A percentile compares a stretch with the other conserved stretches of the same genome.
Conservation (phyloP, 2,888 invertebrate species). For the Blastobasis adustella region DNA sequence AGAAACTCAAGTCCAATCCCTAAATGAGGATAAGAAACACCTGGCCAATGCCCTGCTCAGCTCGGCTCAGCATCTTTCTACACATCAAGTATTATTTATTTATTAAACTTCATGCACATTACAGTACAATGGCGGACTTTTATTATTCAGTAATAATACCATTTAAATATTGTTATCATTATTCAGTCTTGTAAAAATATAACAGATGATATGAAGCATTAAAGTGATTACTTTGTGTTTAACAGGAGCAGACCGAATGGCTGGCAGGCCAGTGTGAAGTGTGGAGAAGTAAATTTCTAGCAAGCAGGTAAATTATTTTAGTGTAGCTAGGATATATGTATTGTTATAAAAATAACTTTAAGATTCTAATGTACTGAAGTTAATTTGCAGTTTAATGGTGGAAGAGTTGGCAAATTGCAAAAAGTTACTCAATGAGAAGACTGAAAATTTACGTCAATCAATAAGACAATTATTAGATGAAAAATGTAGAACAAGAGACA, state of each 20-base stretch:
- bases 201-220: background rate
- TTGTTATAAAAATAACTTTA: background rate
- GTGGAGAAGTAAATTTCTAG: slow-evolving; percentile 97
- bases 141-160: background rate
- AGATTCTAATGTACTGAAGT: background rate
- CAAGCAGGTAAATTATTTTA: slow-evolving; percentile 80
- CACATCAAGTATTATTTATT: slow-evolving; percentile 78
- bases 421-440: slow-evolving; percentile 82
- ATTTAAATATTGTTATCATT: background rate
- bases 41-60: slow-evolving; percentile 89
- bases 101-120: too few species aligned
- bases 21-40: slow-evolving; percentile 94
- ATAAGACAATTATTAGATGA: slow-evolving; percentile 82
- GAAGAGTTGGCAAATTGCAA: slow-evolving; percentile 94
- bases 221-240: slow-evolving; percentile 7
- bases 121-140: too few species aligned
- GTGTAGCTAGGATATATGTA: background rate
- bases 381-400: slow-evolving; percentile 85
- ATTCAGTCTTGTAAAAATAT: background rate
- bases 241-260: slow-evolving; percentile 91
- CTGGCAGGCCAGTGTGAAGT: slow-evolving; percentile 96
- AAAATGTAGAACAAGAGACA: slow-evolving; percentile 77
- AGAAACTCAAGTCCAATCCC: slow-evolving; percentile 89
- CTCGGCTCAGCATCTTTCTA: slow-evolving; percentile 88
- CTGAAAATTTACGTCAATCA: slow-evolving; percentile 80